Evolutionary conservation across 2,888 invertebrate species (phyloP), one percentile per base, ranked within the genome.

Genomic region (Drosophila nigricruria): DNA sequence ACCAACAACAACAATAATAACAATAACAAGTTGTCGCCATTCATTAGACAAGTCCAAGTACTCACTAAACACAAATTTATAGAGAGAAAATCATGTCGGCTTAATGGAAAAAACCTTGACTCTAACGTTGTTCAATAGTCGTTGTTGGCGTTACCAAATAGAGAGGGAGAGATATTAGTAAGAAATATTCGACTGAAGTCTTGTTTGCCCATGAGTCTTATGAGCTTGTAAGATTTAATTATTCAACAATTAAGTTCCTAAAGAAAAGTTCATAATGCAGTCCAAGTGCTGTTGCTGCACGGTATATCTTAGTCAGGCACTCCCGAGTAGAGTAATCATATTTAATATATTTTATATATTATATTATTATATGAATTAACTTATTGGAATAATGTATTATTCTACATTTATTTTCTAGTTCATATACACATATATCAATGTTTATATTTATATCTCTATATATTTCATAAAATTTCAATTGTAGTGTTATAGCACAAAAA

Each of bases 11-110:
- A 36, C 27, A 23, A 40, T 34, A 56, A 32, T n/a, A 47, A 60
- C 32, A 50, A 20, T 18, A 58, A 36, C 60, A 34, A 57, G 20
- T 61, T 78, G 73, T 69, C 65, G 54, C 61, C 54, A 50, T 66
- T 79, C 79, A 75, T 79, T 70, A 79, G 63, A 58, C 43, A 27
- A 32, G 20, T 42, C 32, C 23, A 70, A 76, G 71, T 64, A 70
- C 54, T 42, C 59, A 64, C 70, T 76, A 56, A 73, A 76, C 50
- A 76, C 64, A 36, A 20, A 50, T 45, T 56, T 42, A 34, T 12
- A 47, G 18, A 66, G 38, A 27, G 27, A 42, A 36, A 67, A 63
- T 47, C 25, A 34, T 43, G 2, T 3, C 23, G 50, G 10, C 1
- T 5, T 18, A 25, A 32, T n/a, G 12, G 12, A 18, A 3, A 20